Evolutionary conservation across 1,140 invertebrate species (phyloP), one percentile per base, ranked within the genome.

Genomic region (Hydropsyche tenuis): DNA sequence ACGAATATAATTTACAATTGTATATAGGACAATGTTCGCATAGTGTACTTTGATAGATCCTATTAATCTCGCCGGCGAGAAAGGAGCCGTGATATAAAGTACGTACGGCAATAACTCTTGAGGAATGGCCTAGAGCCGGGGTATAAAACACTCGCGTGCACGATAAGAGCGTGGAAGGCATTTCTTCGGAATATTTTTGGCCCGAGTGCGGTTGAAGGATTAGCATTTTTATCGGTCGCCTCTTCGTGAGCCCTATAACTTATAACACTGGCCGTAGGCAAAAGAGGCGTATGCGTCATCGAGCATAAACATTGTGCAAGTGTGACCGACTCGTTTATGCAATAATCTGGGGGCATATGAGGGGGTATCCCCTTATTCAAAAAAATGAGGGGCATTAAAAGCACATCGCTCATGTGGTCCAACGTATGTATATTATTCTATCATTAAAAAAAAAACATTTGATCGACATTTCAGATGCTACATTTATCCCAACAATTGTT

Each of bases 381-480:
- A 70, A 56, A 53, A 70, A 53, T 16, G 48, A 18, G 46, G 68
- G 51, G 51, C 68, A 70, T 70, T 70, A 70, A 70, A 70, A 70
- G 68, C 68, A 23, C 68, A 70, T 70, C 68, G 68, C 48, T 70
- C 68, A 48, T 70, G 51, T 27, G 43, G 43, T 18, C 11, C 14
- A 43, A 73, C 65, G 53, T 63, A 18, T 37, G 30, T 16, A 45
- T 74, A 70, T 74, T 74, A 69, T 74, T 74, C 25, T 30, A 62
- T 74, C 73, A 74, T 74, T 74, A 74, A 74, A 74, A 62, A n/a
- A n/a, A n/a, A n/a, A n/a, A n/a, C n/a, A n/a, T n/a, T n/a, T n/a
- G n/a, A n/a, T n/a, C n/a, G n/a, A n/a, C n/a, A n/a, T n/a, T n/a
- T n/a, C n/a, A n/a, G n/a, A n/a, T n/a, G n/a, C n/a, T n/a, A n/a